A percentile compares a stretch with the other conserved stretches of the same genome.
These are phyloP conservation scores for Bettongia penicillata DNA, from an alignment of 2,113 vertebrate genomes.

Conservation along the genomic window DNA sequence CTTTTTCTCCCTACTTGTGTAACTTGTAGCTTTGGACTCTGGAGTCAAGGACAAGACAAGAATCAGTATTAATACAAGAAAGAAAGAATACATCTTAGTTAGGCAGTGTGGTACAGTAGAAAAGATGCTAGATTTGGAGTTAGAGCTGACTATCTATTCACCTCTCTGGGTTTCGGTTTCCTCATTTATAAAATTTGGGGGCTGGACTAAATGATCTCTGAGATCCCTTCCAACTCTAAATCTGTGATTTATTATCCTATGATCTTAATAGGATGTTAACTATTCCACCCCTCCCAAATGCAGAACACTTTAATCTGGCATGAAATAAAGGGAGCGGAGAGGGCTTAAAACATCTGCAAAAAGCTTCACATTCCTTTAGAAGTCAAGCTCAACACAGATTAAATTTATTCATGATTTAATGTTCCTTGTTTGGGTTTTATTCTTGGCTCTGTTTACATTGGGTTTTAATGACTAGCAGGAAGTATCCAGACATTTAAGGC, in stretches of 20 bases:
- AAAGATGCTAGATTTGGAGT: background rate
- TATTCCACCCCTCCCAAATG: background rate
- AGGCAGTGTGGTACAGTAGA: background rate
- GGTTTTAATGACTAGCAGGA: conserved; percentile 15
- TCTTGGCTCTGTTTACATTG: background rate
- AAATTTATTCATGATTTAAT: background rate
- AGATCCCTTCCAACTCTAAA: background rate
- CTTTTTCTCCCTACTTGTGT: background rate
- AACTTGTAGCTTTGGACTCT: background rate
- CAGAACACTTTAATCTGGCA: background rate
- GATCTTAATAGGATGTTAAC: background rate
- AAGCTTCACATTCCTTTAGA: background rate
- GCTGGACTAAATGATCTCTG: background rate
- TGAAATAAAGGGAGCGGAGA: background rate
- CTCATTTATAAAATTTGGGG: background rate
- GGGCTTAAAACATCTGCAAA: background rate
- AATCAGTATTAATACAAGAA: background rate
- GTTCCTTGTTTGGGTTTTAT: background rate
- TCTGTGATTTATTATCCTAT: background rate
- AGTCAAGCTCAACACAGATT: background rate
- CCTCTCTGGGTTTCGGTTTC: background rate
- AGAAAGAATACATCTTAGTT: background rate
- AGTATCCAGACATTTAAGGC: background rate
- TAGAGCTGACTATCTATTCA: background rate
- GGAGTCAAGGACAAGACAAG: background rate